Evolutionary conservation across 2,888 invertebrate genomes (phyloP).

Genomic region (Electrophaes corylata): DNA sequence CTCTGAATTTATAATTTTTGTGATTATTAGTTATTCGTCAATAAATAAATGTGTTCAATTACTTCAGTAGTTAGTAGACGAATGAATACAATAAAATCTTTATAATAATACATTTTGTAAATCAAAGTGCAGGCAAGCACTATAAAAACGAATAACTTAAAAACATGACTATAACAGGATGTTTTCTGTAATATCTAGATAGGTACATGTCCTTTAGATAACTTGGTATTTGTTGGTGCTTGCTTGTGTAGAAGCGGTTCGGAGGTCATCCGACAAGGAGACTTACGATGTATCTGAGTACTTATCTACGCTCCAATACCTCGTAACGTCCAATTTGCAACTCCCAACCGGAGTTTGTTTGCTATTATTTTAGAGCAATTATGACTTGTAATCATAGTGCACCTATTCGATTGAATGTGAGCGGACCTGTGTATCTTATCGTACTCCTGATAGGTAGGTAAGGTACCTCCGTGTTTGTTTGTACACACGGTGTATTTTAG

Average conservation of each 20-base stretch:
- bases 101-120: too few species aligned
- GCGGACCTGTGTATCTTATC: neutral
- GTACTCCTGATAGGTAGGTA: too few species aligned
- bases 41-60: too few species aligned
- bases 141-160: too few species aligned
- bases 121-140: too few species aligned
- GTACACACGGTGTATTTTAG: too few species aligned
- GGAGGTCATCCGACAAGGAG: slow-evolving; percentile 1
- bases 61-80: too few species aligned
- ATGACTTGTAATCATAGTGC: slow-evolving; percentile 17
- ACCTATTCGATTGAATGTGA: slow-evolving; percentile 12
- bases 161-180: too few species aligned
- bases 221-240: neutral
- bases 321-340: slow-evolving; percentile 17
- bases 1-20: too few species aligned
- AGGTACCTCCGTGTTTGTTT: too few species aligned
- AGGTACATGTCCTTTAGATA: neutral
- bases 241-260: neutral
- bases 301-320: slow-evolving; percentile 1
- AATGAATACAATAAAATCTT: too few species aligned
- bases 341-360: slow-evolving; percentile 1
- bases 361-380: slow-evolving; percentile 23
- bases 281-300: neutral
- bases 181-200: neutral
- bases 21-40: too few species aligned